phyloP scores from a whole-genome alignment of 2,888 invertebrate genomes.

The Blomia tropicalis region DNA sequence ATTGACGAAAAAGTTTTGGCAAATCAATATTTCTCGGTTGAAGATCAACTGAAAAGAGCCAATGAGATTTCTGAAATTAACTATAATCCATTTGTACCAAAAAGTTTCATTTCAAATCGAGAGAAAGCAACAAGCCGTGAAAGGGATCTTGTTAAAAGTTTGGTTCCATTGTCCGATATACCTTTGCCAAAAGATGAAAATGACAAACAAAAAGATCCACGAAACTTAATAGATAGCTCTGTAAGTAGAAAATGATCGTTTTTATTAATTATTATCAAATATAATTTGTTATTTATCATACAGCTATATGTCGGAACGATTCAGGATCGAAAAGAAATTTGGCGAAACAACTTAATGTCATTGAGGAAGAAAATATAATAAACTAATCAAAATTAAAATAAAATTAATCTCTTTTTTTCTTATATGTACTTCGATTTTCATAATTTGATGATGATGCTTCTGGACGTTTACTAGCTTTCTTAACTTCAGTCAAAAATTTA shows the following conservation, averaged over 20 bases:
- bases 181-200: constrained; percentile 7
- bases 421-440: constrained; percentile 21
- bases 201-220: background rate
- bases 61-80: constrained; percentile 10
- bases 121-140: background rate
- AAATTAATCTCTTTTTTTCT: constrained; percentile 19
- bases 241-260: constrained; percentile 6
- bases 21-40: background rate
- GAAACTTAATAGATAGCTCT: background rate
- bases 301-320: background rate
- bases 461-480: constrained; percentile 52
- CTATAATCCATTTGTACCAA: background rate
- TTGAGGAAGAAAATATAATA: background rate
- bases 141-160: too few species aligned
- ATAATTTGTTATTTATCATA: background rate
- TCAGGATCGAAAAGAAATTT: background rate
- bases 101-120: constrained; percentile 8
- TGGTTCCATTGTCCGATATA: background rate
- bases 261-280: background rate
- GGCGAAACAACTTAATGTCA: background rate
- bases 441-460: constrained; percentile 20
- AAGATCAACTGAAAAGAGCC: constrained; percentile 5
- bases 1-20: background rate
- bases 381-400: background rate
- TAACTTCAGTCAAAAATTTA: constrained; percentile 92